Percentiles rank a stretch among this genome's conserved stretches.
Conservation (phyloP, 2,797 vertebrate species). For the Hybognathus amarus region DNA sequence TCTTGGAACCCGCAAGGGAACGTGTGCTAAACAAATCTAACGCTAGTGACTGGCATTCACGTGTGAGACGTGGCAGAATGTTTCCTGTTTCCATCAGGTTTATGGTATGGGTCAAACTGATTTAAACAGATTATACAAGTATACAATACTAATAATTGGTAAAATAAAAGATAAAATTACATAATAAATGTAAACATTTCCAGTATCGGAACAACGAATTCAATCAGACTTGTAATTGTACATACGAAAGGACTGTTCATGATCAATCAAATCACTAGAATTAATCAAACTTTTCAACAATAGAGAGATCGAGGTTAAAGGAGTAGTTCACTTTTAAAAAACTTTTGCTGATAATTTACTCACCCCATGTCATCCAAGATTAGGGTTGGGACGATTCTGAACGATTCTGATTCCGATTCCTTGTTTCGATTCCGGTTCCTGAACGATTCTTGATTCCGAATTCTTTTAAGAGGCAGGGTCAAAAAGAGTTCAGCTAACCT, state of each 20-base stretch:
- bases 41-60: slow-evolving; percentile 36
- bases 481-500: no score
- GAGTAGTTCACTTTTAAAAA: no score
- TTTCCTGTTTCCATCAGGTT: not conserved
- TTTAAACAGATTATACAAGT: not conserved
- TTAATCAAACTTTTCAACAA: not conserved
- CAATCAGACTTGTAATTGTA: not conserved
- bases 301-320: not conserved
- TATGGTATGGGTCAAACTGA: slow-evolving; percentile 27
- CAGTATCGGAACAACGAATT: no score
- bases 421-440: no score
- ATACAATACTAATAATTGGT: no score
- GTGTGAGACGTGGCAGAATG: slow-evolving; percentile 7
- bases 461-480: no score
- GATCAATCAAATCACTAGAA: not conserved
- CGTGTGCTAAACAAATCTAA: slow-evolving; percentile 66
- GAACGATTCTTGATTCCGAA: no score
- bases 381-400: no score
- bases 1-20: slow-evolving; percentile 35
- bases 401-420: no score
- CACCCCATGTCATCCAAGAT: no score
- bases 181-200: not conserved
- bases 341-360: no score
- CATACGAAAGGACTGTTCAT: not conserved
- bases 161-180: no score